Base-by-base conservation (phyloP, 64 coral and sea anemone species). In the Acropora yongei region DNA sequence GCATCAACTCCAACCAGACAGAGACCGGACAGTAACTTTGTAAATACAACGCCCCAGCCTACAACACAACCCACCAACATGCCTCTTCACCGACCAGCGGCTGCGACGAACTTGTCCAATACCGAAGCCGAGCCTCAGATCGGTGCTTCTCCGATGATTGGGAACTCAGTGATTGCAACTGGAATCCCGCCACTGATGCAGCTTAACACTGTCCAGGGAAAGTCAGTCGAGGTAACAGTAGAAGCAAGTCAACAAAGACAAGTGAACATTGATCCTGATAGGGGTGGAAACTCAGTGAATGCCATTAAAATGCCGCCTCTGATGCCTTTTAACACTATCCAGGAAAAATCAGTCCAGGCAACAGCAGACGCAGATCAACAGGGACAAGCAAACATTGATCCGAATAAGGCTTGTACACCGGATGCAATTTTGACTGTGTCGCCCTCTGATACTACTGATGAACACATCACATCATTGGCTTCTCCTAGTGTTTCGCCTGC, bases 1-100 rank as follows among this genome's bases (percentile, higher is more conserved):
- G 50, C 72, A 4, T 83, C 83, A 46, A 18, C 82, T 30, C 79
- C 89, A 17, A 69, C n/a, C 82, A 85, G 65, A 39, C 63, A 72
- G 16, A 65, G 65, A 50, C 82, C 47, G 18, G 44, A 72, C 44
- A 71, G 5, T 17, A 66, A 10, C 45, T 4, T 5, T 84, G 80
- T 67, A 18, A 7, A 16, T 8, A 46, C 58, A 11, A 49, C 44
- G 13, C 41, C 44, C 17, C 42, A 71, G 43, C 18, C 82, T 12
- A 30, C 65, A 10, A 6, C 43, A 49, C 82, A 63, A 61, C 79
- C 53, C 1, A 18, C 55, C 7, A 82, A 82, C 39, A 42, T 63
- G 16, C 55, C 42, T n/a, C 8, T 63, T 40, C 82, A 1, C 5
- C 65, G 48, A 85, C 57, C 47, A 47, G 63, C 7, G 0, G 65